A percentile compares a stretch with the other conserved stretches of the same genome.
These are phyloP conservation scores for Hypanus sabinus DNA, from an alignment of 2,113 vertebrate species.

Conservation along the genomic window DNA sequence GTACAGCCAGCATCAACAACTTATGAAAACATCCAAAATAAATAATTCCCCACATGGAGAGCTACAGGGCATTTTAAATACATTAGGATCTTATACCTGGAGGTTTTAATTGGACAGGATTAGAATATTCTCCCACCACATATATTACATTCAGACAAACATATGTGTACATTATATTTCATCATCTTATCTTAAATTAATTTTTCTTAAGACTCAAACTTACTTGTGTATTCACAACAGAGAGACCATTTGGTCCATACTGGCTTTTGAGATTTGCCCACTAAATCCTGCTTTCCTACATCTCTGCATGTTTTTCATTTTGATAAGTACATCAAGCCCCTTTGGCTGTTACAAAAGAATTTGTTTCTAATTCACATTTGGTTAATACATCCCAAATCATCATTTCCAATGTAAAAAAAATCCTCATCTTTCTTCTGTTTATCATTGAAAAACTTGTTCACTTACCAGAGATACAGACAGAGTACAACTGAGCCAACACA, in stretches of 20 bases:
- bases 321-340: background rate
- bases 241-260: background rate
- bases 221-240: background rate
- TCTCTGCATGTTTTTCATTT: background rate
- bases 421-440: background rate
- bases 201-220: no score
- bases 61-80: background rate
- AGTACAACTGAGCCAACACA: constrained; percentile 78
- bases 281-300: background rate
- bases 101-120: background rate
- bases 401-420: background rate
- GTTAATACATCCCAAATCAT: background rate
- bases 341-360: background rate
- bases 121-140: background rate
- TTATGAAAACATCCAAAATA: background rate
- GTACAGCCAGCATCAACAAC: background rate
- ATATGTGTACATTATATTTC: background rate
- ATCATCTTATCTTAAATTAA: background rate
- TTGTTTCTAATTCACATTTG: background rate
- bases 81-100: background rate
- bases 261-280: background rate
- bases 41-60: background rate
- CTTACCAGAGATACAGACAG: constrained; percentile 80
- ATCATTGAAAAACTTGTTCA: background rate
- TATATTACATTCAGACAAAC: no score